Percentiles rank a stretch among this genome's conserved stretches.
Conservation (phyloP, 1,140 invertebrate species). For the Cydia pomonella region DNA sequence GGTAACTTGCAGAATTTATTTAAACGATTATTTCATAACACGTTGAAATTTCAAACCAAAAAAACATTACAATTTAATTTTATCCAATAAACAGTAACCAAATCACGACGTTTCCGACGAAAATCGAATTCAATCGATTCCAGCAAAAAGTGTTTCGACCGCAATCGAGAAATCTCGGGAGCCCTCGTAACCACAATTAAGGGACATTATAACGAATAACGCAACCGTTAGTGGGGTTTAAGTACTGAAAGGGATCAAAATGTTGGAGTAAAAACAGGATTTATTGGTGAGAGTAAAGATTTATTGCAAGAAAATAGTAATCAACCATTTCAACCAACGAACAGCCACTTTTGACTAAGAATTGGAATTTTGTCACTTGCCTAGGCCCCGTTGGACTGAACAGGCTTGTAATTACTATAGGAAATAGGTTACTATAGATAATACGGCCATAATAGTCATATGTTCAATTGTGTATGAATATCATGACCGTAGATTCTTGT, state of each 20-base stretch:
- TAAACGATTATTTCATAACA: not conserved
- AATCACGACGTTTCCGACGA: slow-evolving; percentile 45
- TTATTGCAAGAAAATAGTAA: not conserved
- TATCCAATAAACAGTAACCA: slow-evolving; percentile 44
- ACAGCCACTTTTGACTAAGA: not conserved
- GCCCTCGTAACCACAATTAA: slow-evolving; percentile 22
- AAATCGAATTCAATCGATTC: slow-evolving; percentile 50
- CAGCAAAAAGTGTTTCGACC: slow-evolving; percentile 52
- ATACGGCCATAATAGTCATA: no score
- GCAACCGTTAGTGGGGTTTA: not conserved
- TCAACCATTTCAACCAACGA: not conserved
- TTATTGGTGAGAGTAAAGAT: not conserved
- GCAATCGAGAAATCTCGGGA: slow-evolving; percentile 41
- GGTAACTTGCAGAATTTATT: no score
- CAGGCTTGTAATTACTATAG: no score
- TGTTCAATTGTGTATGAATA: no score
- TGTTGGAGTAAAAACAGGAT: not conserved
- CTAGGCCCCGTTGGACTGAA: not conserved
- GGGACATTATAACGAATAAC: slow-evolving; percentile 25
- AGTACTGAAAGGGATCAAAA: slow-evolving; percentile 14
- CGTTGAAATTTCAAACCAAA: not conserved
- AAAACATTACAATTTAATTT: not conserved
- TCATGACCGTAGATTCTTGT: no score
- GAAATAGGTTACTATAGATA: no score
- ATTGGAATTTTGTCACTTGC: not conserved